These are phyloP conservation scores for Atta texana DNA, from an alignment of 1,140 invertebrate genomes.

Conservation along the genomic window DNA sequence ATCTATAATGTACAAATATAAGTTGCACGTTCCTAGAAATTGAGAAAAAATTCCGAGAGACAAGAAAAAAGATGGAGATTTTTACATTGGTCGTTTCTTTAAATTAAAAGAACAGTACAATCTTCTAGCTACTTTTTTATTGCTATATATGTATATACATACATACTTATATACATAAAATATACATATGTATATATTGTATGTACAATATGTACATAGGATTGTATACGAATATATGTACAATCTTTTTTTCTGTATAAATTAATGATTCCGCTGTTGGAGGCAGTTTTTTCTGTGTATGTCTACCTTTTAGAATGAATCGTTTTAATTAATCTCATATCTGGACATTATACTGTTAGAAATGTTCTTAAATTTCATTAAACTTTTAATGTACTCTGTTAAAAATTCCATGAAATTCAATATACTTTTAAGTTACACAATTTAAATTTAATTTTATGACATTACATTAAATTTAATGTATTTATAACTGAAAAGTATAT, in stretches of 20 bases:
- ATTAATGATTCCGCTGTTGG: conserved; percentile 58
- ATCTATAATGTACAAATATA: conserved; percentile 60
- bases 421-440: too few species aligned
- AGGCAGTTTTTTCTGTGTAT: conserved; percentile 42
- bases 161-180: neutral
- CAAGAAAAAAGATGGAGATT: neutral
- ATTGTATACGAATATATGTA: conserved; percentile 18
- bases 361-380: too few species aligned
- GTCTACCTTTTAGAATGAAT: conserved; percentile 20
- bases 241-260: conserved; percentile 44
- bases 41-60: conserved; percentile 28
- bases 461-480: too few species aligned
- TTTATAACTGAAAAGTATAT: too few species aligned
- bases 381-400: too few species aligned
- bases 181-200: conserved; percentile 9
- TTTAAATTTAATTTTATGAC: too few species aligned
- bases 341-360: neutral
- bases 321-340: conserved; percentile 30
- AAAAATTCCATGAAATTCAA: too few species aligned
- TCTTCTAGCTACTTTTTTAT: conserved; percentile 21
- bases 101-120: neutral
- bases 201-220: neutral
- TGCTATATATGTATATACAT: neutral
- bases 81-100: conserved; percentile 23
- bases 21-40: conserved; percentile 62